Percentiles rank a stretch among this genome's conserved stretches.
phyloP scores from a whole-genome alignment of 2,888 invertebrate genomes.

The Eledone cirrhosa region DNA sequence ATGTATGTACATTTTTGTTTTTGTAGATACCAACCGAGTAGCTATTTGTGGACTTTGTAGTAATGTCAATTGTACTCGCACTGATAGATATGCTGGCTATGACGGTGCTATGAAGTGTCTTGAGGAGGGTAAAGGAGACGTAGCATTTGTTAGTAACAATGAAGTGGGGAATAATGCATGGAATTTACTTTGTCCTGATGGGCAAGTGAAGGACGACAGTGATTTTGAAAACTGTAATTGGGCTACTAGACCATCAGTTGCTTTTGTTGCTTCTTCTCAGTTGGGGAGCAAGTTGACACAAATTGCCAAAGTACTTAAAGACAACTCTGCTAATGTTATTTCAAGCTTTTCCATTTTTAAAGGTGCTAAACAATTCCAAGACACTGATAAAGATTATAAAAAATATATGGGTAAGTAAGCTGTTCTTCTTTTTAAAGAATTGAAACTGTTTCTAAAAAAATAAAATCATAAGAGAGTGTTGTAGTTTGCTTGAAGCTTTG shows the following conservation, averaged over 20 bases:
- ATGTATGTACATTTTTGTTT: not conserved
- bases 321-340: constrained; percentile 11
- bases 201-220: constrained; percentile 79
- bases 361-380: constrained; percentile 15
- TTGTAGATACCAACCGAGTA: constrained; percentile 75
- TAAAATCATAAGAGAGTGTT: no score
- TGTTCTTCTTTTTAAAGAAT: no score
- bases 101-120: constrained; percentile 84
- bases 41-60: constrained; percentile 82
- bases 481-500: no score
- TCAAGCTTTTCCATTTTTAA: not conserved
- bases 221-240: constrained; percentile 85
- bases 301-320: not conserved
- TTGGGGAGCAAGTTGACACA: not conserved
- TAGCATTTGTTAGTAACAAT: constrained; percentile 80
- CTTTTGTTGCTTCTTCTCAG: constrained; percentile 75
- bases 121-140: constrained; percentile 81
- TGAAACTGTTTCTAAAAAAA: no score
- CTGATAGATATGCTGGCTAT: constrained; percentile 84
- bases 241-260: constrained; percentile 86
- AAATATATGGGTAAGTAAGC: constrained; percentile 45
- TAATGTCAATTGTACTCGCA: constrained; percentile 70
- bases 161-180: constrained; percentile 34
- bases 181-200: constrained; percentile 83
- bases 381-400: constrained; percentile 38